Evolutionary conservation across 92 coral and sea anemone genomes (phyloP).

Genomic region (Parazoanthus atlanticus): DNA sequence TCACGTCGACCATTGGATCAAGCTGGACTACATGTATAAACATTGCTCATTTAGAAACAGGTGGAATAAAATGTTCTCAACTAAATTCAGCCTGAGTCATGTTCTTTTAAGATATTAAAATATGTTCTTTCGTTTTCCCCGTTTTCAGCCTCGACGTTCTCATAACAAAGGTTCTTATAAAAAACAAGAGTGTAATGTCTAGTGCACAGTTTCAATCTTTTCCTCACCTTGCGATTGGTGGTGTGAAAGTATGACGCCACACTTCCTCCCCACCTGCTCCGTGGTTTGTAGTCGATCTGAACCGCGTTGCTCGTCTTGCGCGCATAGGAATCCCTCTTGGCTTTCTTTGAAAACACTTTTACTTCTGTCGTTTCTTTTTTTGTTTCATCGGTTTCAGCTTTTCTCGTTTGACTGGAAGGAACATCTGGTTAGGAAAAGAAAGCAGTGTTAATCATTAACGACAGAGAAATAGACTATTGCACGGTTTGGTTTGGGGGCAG

Average conservation of each 20-base stretch:
- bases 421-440: conserved; percentile 3
- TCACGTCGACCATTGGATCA: too few relatives aligned
- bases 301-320: conserved; percentile 16
- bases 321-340: not conserved
- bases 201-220: too few relatives aligned
- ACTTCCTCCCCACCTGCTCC: conserved; percentile 39
- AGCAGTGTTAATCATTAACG: not conserved
- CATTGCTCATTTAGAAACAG: too few relatives aligned
- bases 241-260: conserved; percentile 39
- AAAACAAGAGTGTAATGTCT: too few relatives aligned
- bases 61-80: too few relatives aligned
- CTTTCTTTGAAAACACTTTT: not conserved
- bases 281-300: conserved; percentile 24
- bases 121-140: too few relatives aligned
- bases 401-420: conserved; percentile 27
- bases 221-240: conserved; percentile 31
- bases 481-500: too few relatives aligned
- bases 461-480: not conserved
- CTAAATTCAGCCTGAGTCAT: too few relatives aligned
- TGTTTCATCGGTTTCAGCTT: not conserved
- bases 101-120: too few relatives aligned
- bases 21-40: too few relatives aligned
- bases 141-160: too few relatives aligned
- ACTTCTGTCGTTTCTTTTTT: not conserved
- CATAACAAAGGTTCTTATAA: too few relatives aligned